Conservation (phyloP, 2,888 invertebrate genomes). For the Erebia aethiops region DNA sequence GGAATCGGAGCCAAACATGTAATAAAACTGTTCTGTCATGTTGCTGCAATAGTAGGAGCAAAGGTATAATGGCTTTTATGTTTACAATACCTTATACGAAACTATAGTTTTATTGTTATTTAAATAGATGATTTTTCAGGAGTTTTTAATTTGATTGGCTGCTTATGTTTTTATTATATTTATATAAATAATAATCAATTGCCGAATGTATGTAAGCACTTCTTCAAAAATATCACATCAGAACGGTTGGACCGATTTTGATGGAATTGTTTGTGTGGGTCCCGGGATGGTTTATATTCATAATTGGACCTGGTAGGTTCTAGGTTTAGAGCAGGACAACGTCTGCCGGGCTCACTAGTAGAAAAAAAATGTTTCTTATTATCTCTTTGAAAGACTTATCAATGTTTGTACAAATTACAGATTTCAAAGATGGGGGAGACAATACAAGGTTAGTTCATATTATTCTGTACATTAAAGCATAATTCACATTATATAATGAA, state of each 20-base stretch:
- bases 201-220: too few species aligned
- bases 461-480: neutral
- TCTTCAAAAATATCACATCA: too few species aligned
- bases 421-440: neutral
- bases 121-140: neutral
- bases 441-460: constrained; percentile 5
- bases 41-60: constrained; percentile 23
- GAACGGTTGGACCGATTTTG: too few species aligned
- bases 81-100: neutral
- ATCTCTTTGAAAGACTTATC: neutral
- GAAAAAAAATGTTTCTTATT: neutral
- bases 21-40: constrained; percentile 21
- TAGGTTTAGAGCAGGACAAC: too few species aligned
- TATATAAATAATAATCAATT: too few species aligned
- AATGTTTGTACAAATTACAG: constrained; percentile 7
- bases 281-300: too few species aligned
- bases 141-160: neutral
- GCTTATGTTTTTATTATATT: too few species aligned
- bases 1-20: constrained; percentile 12
- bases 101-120: neutral
- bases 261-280: too few species aligned
- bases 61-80: constrained; percentile 20
- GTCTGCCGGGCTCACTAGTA: too few species aligned
- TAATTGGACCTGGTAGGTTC: too few species aligned
- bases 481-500: too few species aligned